These are phyloP conservation scores for Rhinoraja longicauda DNA, from an alignment of 2,797 vertebrate genomes.

Conservation along the genomic window DNA sequence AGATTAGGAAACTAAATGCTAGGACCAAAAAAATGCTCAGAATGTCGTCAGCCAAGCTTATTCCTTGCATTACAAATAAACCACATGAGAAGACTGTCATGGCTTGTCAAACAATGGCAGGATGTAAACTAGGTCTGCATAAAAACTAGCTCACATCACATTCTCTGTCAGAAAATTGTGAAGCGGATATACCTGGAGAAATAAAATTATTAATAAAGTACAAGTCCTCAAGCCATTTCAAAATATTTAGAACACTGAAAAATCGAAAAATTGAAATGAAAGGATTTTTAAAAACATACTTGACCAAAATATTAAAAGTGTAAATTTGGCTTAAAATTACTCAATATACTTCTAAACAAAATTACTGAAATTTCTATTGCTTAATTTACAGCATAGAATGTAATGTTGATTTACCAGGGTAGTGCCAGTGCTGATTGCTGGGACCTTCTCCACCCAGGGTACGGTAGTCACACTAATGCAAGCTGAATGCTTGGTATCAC, in stretches of 20 bases:
- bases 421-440: background rate
- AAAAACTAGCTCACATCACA: background rate
- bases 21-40: background rate
- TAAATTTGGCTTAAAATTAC: background rate
- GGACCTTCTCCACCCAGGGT: background rate
- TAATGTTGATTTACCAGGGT: background rate
- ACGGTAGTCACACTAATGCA: background rate
- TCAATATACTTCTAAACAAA: background rate
- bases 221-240: background rate
- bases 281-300: background rate
- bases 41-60: background rate
- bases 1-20: background rate
- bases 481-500: background rate
- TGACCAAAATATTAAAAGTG: background rate
- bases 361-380: background rate
- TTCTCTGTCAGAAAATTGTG: background rate
- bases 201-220: background rate
- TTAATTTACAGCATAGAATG: background rate
- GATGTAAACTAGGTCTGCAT: background rate
- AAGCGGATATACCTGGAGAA: background rate
- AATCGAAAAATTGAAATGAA: background rate
- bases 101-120: background rate
- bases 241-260: background rate
- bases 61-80: background rate
- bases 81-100: background rate